Evolutionary conservation across 1,140 invertebrate genomes (phyloP), one percentile per base, ranked within the genome.

Genomic region (Coenobita brevimanus): DNA sequence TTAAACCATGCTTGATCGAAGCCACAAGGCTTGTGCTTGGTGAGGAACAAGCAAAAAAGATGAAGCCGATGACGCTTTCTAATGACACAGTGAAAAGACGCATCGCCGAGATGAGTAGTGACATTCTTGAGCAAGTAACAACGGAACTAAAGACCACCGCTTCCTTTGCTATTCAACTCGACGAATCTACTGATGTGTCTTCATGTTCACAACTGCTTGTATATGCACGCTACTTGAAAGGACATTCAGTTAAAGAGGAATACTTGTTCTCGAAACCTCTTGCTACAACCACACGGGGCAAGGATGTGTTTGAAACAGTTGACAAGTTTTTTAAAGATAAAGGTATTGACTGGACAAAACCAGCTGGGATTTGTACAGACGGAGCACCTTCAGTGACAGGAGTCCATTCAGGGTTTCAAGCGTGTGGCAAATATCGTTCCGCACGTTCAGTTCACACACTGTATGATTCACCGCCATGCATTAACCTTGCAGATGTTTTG

Each of bases 391-490:
- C n/a, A 27, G 30, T 71, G 71, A 30, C 71, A 27, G 71, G 62
- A 6, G 62, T 75, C 6, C 71, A 75, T 36, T 2, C 33, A 27
- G 71, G 24, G 71, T 75, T 75, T 41, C 71, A 75, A 38, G 27
- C 4, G 62, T 33, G 38, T 75, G 13, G 4, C 10, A 75, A 75
- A 75, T 75, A 75, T 75, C 10, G 71, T 38, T 75, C 30, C 71
- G n/a, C 71, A 75, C 10, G 71, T 75, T 75, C 71, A 75, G 30
- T 75, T 75, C 30, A 75, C 71, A 75, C 36, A 75, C 33, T 75
- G 71, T 43, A 75, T 33, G 8, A 75, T 33, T 36, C 71, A 75
- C 10, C 71, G 33, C 71, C 71, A 75, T 75, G 33, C 33, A 75
- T 75, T 75, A 64, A n/a, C 33, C 62, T 6, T n/a, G n/a, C n/a